A percentile compares a stretch with the other conserved stretches of the same genome.
Conservation (phyloP, 2,797 vertebrate species). For the Babyrousa celebensis region DNA sequence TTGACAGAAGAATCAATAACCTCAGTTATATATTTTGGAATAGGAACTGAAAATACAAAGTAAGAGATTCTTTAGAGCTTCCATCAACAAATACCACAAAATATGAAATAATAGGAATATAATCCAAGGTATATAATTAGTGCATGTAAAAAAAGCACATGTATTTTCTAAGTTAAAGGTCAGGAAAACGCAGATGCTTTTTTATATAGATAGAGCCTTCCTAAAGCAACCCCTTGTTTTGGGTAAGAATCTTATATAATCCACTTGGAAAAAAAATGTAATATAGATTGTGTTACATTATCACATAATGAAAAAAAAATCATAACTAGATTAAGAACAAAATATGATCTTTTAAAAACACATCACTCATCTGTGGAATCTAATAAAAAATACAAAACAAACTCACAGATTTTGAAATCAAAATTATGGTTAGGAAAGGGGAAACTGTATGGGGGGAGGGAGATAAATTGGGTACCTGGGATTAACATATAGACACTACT, state of each 20-base stretch:
- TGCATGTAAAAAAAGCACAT: not conserved
- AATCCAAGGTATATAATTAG: slow-evolving; percentile 1
- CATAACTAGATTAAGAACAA: slow-evolving; percentile 15
- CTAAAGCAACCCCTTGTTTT: slow-evolving; percentile 38
- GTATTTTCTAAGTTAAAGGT: not conserved
- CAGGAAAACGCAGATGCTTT: not conserved
- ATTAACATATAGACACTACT: too few relatives aligned
- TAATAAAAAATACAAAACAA: too few relatives aligned
- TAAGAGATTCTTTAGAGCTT: slow-evolving; percentile 46
- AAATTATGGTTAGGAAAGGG: too few relatives aligned
- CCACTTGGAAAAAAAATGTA: not conserved
- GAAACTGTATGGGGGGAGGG: too few relatives aligned
- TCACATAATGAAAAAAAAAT: not conserved
- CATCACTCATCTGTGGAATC: too few relatives aligned
- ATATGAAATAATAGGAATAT: slow-evolving; percentile 57
- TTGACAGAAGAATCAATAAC: slow-evolving; percentile 21
- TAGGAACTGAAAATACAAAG: slow-evolving; percentile 57
- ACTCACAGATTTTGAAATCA: too few relatives aligned
- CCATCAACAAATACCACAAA: not conserved
- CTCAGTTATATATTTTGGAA: slow-evolving; percentile 45
- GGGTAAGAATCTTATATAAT: slow-evolving; percentile 46
- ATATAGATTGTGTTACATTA: slow-evolving; percentile 34
- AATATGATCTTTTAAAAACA: not conserved
- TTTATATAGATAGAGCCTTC: not conserved
- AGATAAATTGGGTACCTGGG: too few relatives aligned